phyloP scores from a whole-genome alignment of 2,888 invertebrate species.

The Orthosia cruda region DNA sequence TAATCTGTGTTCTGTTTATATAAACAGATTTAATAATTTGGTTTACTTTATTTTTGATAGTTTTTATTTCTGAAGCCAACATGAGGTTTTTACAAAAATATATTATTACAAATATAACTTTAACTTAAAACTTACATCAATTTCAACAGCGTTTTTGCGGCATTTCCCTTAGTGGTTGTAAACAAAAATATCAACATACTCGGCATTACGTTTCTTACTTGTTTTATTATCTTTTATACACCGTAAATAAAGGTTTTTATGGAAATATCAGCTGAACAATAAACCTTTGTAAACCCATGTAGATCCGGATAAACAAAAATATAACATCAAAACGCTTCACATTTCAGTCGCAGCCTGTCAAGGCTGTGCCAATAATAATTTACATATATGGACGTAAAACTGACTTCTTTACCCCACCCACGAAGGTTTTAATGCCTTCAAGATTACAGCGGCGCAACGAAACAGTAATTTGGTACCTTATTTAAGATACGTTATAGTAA shows the following conservation, averaged over 20 bases:
- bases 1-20: neutral
- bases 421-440: conserved; percentile 70
- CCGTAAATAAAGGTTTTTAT: conserved; percentile 17
- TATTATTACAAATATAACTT: too few relatives aligned
- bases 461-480: conserved; percentile 69
- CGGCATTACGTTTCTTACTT: neutral
- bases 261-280: conserved; percentile 12
- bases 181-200: neutral
- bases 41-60: too few relatives aligned
- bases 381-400: conserved; percentile 68
- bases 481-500: conserved; percentile 72
- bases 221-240: conserved; percentile 1
- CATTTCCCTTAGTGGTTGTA: neutral
- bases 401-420: conserved; percentile 73
- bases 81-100: too few relatives aligned
- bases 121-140: neutral
- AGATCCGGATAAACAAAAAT: conserved; percentile 62
- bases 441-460: conserved; percentile 65
- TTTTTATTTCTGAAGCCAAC: too few relatives aligned
- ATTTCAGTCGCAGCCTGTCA: conserved; percentile 64
- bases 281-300: conserved; percentile 38
- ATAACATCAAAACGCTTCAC: conserved; percentile 58
- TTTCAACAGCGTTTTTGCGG: neutral
- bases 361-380: conserved; percentile 68
- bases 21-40: neutral